Percentiles rank a stretch among this genome's conserved stretches.
Evolutionary conservation across 53 echinoderm and acorn worm genomes (phyloP).

Genomic region (Antedon mediterranea): DNA sequence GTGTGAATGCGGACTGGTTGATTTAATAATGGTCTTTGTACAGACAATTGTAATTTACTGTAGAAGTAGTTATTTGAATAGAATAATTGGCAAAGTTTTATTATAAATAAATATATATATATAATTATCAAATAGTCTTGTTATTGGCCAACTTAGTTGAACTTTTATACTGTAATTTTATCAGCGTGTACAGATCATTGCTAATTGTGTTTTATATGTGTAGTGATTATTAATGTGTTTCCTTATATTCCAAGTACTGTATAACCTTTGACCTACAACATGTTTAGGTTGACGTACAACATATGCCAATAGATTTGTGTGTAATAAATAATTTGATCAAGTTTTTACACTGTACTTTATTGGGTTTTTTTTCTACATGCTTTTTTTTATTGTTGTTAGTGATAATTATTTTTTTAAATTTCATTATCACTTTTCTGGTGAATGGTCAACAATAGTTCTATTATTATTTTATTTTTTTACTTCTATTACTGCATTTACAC

Average conservation of each 20-base stretch:
- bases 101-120: neutral
- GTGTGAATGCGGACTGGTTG: too few relatives aligned
- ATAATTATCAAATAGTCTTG: too few relatives aligned
- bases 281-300: neutral
- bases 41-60: too few relatives aligned
- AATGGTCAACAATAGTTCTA: too few relatives aligned
- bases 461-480: too few relatives aligned
- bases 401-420: too few relatives aligned
- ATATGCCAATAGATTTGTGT: neutral
- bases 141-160: neutral
- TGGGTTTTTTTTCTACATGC: too few relatives aligned
- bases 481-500: too few relatives aligned
- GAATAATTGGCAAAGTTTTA: neutral
- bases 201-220: neutral
- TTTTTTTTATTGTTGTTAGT: too few relatives aligned
- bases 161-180: slow-evolving; percentile 1
- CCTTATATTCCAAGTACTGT: neutral
- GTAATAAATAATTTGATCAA: neutral
- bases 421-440: too few relatives aligned
- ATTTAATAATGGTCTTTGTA: too few relatives aligned
- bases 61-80: too few relatives aligned
- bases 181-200: neutral
- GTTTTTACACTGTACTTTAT: neutral
- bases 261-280: neutral
- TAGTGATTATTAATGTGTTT: neutral